phyloP scores from a whole-genome alignment of 2,797 vertebrate genomes.

The Tragopan temminckii region DNA sequence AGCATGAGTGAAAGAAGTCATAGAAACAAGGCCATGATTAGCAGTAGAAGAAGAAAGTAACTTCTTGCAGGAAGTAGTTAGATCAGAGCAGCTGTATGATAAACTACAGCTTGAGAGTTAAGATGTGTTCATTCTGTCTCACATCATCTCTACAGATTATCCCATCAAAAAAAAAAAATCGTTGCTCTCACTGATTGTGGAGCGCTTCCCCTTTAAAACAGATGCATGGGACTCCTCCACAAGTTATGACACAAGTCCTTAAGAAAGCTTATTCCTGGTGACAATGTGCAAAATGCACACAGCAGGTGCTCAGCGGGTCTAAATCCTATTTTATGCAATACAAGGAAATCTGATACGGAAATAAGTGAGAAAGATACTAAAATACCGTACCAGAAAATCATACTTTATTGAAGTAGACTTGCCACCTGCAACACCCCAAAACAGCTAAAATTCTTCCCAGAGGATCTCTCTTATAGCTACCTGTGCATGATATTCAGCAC shows the following conservation, averaged over 20 bases:
- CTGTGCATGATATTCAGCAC: not conserved
- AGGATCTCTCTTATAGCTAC: not conserved
- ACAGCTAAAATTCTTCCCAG: not conserved
- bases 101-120: not conserved
- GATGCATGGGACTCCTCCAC: too few relatives aligned
- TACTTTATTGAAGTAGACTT: not conserved
- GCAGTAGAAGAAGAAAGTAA: not conserved
- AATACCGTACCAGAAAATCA: not conserved
- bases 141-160: not conserved
- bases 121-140: not conserved
- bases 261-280: not conserved
- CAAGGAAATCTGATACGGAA: not conserved
- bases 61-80: not conserved
- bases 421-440: not conserved
- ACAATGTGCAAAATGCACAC: not conserved
- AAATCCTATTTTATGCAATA: not conserved
- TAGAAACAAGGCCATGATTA: not conserved
- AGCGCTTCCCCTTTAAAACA: not conserved
- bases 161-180: fast-evolving
- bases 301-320: not conserved
- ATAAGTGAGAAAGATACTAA: not conserved
- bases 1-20: not conserved
- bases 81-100: not conserved
- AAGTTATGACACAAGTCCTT: not conserved
- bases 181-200: not conserved